phyloP scores from a whole-genome alignment of 2,797 vertebrate species.

The Spondyliosoma cantharus region DNA sequence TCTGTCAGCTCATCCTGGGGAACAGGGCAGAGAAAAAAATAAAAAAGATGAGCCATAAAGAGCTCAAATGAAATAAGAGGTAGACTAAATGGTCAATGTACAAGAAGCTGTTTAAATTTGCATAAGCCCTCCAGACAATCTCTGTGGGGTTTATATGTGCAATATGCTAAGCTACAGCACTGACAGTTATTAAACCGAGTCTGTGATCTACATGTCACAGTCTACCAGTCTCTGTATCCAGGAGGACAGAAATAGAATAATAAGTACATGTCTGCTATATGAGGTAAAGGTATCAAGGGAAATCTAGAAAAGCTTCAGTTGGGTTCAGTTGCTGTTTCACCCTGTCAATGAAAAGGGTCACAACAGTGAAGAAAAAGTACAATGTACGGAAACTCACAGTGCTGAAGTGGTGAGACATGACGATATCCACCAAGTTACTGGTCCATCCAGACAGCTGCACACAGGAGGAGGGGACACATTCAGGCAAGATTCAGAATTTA shows the following conservation, averaged over 20 bases:
- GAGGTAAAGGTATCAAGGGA: conserved; percentile 47
- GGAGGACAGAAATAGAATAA: conserved; percentile 47
- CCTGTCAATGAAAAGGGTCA: conserved; percentile 36
- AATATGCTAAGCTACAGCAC: background rate
- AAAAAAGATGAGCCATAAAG: background rate
- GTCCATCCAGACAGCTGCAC: conserved; percentile 95
- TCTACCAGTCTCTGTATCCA: conserved; percentile 3
- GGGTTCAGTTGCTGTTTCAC: conserved; percentile 27
- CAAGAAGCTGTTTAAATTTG: background rate
- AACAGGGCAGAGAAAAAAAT: background rate
- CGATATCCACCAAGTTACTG: conserved; percentile 93
- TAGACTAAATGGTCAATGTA: background rate
- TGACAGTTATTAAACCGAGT: conserved; percentile 23
- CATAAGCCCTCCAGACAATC: conserved; percentile 2
- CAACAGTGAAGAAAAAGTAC: background rate
- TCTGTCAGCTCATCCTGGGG: conserved; percentile 94
- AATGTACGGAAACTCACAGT: conserved; percentile 86
- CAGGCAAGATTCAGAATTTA: conserved; percentile 2
- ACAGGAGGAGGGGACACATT: conserved; percentile 32
- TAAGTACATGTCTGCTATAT: conserved; percentile 37
- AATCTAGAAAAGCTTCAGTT: conserved; percentile 48
- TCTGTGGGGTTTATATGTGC: background rate
- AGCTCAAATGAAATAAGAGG: background rate
- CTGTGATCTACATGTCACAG: background rate
- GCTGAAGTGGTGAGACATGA: conserved; percentile 97